phyloP scores from a whole-genome alignment of 2,888 invertebrate species.

The Heteromyza rotundicornis region DNA sequence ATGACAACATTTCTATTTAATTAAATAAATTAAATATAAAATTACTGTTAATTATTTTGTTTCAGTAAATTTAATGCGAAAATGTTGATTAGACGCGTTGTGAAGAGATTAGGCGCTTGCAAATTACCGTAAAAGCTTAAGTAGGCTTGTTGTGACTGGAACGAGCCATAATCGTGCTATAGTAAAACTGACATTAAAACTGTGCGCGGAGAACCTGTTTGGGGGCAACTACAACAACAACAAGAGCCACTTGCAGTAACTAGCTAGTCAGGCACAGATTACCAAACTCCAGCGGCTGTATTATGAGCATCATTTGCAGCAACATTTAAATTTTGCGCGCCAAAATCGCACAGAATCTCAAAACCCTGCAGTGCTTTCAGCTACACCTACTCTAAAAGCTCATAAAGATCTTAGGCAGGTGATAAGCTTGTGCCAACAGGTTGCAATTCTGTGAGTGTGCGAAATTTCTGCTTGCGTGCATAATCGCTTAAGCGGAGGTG shows the following conservation, averaged over 20 bases:
- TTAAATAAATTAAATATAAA: background rate
- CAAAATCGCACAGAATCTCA: conserved; percentile 28
- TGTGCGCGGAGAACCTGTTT: too few relatives aligned
- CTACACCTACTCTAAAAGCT: conserved; percentile 1
- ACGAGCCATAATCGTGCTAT: conserved; percentile 30
- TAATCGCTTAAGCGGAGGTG: too few relatives aligned
- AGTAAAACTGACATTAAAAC: too few relatives aligned
- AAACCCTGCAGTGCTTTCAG: too few relatives aligned
- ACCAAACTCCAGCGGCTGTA: conserved; percentile 28
- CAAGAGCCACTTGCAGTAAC: too few relatives aligned
- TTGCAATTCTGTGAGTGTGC: too few relatives aligned
- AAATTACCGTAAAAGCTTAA: conserved; percentile 25
- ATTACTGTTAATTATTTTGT: too few relatives aligned
- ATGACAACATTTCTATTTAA: background rate
- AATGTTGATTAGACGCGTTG: conserved; percentile 48
- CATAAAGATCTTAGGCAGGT: conserved; percentile 32
- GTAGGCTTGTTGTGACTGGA: conserved; percentile 29
- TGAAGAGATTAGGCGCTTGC: conserved; percentile 25
- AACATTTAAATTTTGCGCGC: conserved; percentile 25
- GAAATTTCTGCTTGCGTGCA: too few relatives aligned
- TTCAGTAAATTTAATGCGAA: conserved; percentile 20
- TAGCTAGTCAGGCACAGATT: conserved; percentile 18
- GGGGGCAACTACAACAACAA: too few relatives aligned
- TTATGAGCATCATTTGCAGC: background rate
- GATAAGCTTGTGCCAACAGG: conserved; percentile 32